Percentiles rank a stretch among this genome's conserved stretches.
These are phyloP conservation scores for Euura saliciscinereae DNA, from an alignment of 1,140 invertebrate species.

Conservation along the genomic window DNA sequence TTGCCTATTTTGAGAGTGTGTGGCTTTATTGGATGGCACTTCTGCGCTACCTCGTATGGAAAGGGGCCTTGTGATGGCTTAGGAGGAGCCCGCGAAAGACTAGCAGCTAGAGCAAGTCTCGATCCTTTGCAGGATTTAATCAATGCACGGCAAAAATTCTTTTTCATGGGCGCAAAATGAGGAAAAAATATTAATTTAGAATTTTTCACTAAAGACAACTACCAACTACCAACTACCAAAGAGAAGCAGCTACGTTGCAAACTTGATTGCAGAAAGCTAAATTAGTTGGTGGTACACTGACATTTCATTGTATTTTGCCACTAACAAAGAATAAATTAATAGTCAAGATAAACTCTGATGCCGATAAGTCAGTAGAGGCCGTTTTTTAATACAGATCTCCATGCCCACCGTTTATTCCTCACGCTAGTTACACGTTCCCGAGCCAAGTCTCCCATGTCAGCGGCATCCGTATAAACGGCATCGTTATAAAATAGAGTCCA, in stretches of 20 bases:
- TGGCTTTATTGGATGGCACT: too few relatives aligned
- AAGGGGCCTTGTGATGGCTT: too few relatives aligned
- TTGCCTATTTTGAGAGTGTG: too few relatives aligned
- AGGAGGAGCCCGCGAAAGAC: too few relatives aligned
- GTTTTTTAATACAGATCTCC: too few relatives aligned
- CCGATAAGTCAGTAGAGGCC: not conserved
- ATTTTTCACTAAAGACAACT: too few relatives aligned
- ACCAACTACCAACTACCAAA: not conserved
- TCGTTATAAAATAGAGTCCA: not conserved
- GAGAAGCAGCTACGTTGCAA: not conserved
- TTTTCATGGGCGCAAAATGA: not conserved
- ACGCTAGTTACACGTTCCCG: too few relatives aligned
- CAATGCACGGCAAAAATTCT: not conserved
- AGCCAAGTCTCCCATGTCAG: not conserved
- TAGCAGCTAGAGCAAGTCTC: not conserved
- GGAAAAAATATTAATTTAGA: not conserved
- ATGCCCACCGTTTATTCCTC: too few relatives aligned
- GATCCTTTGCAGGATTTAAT: not conserved
- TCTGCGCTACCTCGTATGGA: too few relatives aligned
- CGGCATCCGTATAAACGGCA: not conserved
- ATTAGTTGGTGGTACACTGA: not conserved
- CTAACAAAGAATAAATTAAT: too few relatives aligned
- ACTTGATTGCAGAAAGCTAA: not conserved
- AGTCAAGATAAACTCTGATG: not conserved
- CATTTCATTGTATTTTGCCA: not conserved